Percentiles rank a stretch among this genome's conserved stretches.
phyloP scores from a whole-genome alignment of 2,113 vertebrate genomes.

The Penelope pileata region DNA sequence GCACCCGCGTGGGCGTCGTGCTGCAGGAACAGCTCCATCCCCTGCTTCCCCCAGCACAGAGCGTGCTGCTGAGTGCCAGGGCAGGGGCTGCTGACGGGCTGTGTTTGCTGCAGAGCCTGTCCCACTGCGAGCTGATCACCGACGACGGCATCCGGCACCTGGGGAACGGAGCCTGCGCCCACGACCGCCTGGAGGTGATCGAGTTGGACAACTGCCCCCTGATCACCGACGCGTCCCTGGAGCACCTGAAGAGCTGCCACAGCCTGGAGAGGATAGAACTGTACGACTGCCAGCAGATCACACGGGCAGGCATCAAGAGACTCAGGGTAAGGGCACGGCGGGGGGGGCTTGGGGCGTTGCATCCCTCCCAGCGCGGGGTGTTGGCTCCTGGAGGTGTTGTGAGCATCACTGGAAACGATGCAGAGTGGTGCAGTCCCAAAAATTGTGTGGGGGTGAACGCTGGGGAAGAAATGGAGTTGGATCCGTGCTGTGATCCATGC shows the following conservation, averaged over 20 bases:
- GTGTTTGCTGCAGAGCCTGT: constrained; percentile 84
- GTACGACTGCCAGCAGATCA: constrained; percentile 99
- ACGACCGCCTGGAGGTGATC: constrained; percentile 95
- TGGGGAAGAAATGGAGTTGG: too few relatives aligned
- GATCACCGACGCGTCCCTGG: constrained; percentile 96
- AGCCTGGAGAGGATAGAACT: constrained; percentile 97
- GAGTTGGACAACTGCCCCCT: constrained; percentile 99
- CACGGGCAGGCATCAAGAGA: constrained; percentile 96
- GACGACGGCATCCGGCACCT: constrained; percentile 97
- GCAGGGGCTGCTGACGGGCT: neutral
- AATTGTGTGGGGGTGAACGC: too few relatives aligned
- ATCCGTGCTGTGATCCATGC: too few relatives aligned
- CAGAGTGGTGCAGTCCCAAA: too few relatives aligned
- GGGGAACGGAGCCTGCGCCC: constrained; percentile 95
- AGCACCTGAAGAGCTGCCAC: constrained; percentile 98
- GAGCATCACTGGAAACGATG: too few relatives aligned
- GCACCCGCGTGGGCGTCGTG: too few relatives aligned
- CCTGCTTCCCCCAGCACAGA: accelerated
- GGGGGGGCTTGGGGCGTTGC: too few relatives aligned
- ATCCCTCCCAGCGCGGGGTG: too few relatives aligned
- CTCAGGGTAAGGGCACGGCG: constrained; percentile 84
- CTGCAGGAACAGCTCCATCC: too few relatives aligned
- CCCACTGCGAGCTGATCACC: constrained; percentile 98
- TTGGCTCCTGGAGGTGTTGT: too few relatives aligned
- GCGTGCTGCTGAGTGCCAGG: accelerated